phyloP scores from a whole-genome alignment of 2,113 vertebrate genomes.

The Pantherophis guttatus region DNA sequence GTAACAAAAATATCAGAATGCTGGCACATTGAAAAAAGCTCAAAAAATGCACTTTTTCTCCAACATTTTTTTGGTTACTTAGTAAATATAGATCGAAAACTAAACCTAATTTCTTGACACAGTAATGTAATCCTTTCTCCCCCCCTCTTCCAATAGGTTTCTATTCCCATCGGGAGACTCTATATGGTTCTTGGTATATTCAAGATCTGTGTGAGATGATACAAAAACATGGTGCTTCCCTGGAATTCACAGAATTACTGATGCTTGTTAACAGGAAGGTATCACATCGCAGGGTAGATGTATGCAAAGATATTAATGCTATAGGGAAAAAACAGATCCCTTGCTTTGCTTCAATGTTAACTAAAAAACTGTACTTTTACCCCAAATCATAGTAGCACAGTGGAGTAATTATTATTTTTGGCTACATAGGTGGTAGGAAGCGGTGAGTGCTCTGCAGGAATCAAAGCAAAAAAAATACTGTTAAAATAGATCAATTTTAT shows the following conservation, averaged over 20 bases:
- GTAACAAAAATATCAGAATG: not conserved
- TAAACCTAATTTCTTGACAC: not conserved
- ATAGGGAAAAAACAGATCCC: constrained; percentile 96
- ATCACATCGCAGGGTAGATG: constrained; percentile 76
- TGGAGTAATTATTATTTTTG: not conserved
- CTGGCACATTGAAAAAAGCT: not conserved
- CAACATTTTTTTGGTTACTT: not conserved
- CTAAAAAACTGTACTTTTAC: constrained; percentile 88
- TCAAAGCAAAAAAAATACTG: not conserved
- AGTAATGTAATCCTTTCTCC: not conserved
- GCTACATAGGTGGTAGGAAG: not conserved
- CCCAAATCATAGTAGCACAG: constrained; percentile 66
- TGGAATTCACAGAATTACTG: constrained; percentile 92
- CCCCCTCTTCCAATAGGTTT: constrained; percentile 74
- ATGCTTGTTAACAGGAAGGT: constrained; percentile 93
- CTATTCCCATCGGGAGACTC: constrained; percentile 87
- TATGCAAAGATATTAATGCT: constrained; percentile 57
- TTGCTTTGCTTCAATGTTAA: constrained; percentile 96
- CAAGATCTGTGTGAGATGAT: constrained; percentile 79
- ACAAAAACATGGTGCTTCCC: constrained; percentile 64
- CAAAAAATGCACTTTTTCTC: not conserved
- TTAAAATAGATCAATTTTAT: not conserved
- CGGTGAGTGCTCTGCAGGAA: not conserved
- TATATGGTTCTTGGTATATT: constrained; percentile 93
- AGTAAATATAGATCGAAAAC: not conserved